A percentile compares a stretch with the other conserved stretches of the same genome.
Evolutionary conservation across 2,888 invertebrate genomes (phyloP).

Genomic region (Oeneis ivallda): DNA sequence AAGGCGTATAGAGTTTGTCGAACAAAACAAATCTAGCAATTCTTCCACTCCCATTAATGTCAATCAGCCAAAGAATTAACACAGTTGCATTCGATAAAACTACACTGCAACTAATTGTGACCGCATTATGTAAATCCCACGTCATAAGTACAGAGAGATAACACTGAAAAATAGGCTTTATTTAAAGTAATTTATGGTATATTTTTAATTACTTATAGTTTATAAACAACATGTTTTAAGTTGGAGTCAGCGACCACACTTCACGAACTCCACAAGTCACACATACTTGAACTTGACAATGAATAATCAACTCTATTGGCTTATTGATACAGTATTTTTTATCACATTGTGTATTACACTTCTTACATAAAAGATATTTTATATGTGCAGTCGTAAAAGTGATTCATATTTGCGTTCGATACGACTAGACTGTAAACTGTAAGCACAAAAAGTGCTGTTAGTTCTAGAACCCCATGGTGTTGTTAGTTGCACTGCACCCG

Average conservation of each 20-base stretch:
- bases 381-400: conserved; percentile 37
- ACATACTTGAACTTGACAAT: neutral
- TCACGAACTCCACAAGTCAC: neutral
- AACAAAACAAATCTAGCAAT: conserved; percentile 20
- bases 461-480: conserved; percentile 65
- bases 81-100: conserved; percentile 20
- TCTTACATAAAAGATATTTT: conserved; percentile 12
- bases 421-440: conserved; percentile 64
- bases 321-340: neutral
- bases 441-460: too few species aligned
- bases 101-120: conserved; percentile 21
- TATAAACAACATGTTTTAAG: neutral
- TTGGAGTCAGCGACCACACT: neutral
- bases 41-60: conserved; percentile 13
- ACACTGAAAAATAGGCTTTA: conserved; percentile 1
- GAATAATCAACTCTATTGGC: conserved; percentile 5
- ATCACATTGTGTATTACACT: neutral
- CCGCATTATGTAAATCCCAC: neutral
- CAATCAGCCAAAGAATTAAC: conserved; percentile 15
- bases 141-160: neutral
- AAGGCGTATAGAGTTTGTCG: too few species aligned
- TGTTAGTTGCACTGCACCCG: conserved; percentile 28
- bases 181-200: neutral
- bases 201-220: neutral
- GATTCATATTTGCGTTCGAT: conserved; percentile 67